A percentile compares a stretch with the other conserved stretches of the same genome.
Evolutionary conservation across 1,140 invertebrate genomes (phyloP).

Genomic region (Archivesica marissinica): DNA sequence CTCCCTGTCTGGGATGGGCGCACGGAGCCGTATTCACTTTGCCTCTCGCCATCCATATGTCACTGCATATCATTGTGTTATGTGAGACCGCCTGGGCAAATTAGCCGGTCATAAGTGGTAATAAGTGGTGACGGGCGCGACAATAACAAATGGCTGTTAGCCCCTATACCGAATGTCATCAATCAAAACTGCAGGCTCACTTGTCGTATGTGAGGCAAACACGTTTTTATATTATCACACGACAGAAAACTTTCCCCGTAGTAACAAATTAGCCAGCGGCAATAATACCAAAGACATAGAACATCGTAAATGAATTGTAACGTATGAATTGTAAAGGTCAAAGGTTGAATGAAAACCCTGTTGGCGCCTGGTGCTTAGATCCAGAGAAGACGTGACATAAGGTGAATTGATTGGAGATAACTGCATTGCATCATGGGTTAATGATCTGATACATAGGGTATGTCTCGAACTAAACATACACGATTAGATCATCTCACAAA

Average conservation of each 20-base stretch:
- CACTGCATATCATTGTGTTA: conserved; percentile 25
- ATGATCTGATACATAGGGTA: too few species aligned
- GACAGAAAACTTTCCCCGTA: not conserved
- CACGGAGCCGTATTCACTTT: not conserved
- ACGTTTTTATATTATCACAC: not conserved
- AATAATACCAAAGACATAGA: not conserved
- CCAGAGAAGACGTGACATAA: too few species aligned
- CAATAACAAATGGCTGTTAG: conserved; percentile 58
- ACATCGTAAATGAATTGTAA: not conserved
- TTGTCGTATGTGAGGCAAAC: not conserved
- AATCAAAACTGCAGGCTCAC: conserved; percentile 8
- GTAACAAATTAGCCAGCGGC: not conserved
- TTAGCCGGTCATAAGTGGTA: conserved; percentile 51
- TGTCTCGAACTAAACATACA: too few species aligned
- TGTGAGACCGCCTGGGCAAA: conserved; percentile 46
- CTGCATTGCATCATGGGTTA: too few species aligned
- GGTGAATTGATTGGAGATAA: too few species aligned
- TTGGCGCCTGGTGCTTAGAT: too few species aligned
- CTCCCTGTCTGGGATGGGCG: too few species aligned
- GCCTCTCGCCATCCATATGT: not conserved
- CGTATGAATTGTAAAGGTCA: too few species aligned
- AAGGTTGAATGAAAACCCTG: too few species aligned
- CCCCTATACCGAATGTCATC: conserved; percentile 40
- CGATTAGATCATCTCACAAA: too few species aligned
- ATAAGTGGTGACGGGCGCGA: conserved; percentile 24